Conservation (phyloP, 2,888 invertebrate species). For the Agrochola litura region DNA sequence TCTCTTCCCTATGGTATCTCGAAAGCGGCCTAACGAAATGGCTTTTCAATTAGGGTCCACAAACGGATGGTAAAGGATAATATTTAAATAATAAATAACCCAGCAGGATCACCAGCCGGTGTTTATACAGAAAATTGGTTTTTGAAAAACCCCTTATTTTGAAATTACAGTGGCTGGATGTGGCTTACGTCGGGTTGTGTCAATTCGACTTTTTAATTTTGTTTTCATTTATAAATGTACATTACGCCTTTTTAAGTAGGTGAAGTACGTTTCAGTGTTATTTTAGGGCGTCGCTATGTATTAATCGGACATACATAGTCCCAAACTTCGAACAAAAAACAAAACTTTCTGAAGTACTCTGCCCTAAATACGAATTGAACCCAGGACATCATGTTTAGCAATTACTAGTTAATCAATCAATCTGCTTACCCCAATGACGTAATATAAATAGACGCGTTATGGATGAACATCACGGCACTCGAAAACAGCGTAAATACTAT, state of each 20-base stretch:
- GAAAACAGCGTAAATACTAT: too few species aligned
- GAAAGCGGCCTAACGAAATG: conserved; percentile 38
- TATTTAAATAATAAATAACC: conserved; percentile 76
- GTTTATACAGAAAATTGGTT: conserved; percentile 77
- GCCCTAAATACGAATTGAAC: neutral
- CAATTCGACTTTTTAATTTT: conserved; percentile 33
- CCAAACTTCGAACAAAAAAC: neutral
- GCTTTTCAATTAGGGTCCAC: conserved; percentile 60
- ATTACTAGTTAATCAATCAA: neutral
- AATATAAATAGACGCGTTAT: too few species aligned
- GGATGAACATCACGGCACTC: too few species aligned
- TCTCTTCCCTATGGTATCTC: conserved; percentile 1
- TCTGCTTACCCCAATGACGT: too few species aligned
- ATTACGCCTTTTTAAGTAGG: neutral
- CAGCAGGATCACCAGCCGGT: conserved; percentile 63
- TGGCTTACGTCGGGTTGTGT: conserved; percentile 14
- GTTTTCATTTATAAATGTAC: conserved; percentile 23
- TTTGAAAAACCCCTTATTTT: conserved; percentile 58
- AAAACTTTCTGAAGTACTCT: neutral
- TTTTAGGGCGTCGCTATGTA: neutral
- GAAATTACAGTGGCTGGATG: conserved; percentile 37
- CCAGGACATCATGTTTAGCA: neutral
- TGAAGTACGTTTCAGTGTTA: neutral
- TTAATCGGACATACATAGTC: too few species aligned
- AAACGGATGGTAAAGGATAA: conserved; percentile 62